Percentiles rank a stretch among this genome's conserved stretches.
phyloP scores from a whole-genome alignment of 1,140 invertebrate species.

The Conopomorpha cramerella region DNA sequence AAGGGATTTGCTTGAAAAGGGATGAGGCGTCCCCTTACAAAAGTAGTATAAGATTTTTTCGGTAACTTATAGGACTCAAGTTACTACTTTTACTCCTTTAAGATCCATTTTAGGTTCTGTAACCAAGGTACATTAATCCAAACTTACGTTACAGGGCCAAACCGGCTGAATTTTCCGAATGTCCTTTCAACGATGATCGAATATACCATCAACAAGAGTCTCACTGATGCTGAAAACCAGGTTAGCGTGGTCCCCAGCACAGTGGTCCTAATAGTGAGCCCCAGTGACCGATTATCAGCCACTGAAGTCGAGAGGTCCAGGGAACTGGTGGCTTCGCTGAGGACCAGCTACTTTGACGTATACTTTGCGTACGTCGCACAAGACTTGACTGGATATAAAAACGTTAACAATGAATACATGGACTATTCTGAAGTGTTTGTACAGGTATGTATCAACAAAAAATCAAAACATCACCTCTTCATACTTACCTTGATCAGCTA shows the following conservation, averaged over 20 bases:
- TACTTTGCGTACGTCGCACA: constrained; percentile 40
- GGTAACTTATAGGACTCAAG: too few relatives aligned
- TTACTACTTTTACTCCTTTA: too few relatives aligned
- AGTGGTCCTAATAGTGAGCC: constrained; percentile 41
- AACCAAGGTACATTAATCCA: too few relatives aligned
- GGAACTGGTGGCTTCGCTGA: constrained; percentile 32
- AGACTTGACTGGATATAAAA: constrained; percentile 33
- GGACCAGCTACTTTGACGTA: constrained; percentile 38
- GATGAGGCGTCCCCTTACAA: too few relatives aligned
- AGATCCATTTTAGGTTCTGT: too few relatives aligned
- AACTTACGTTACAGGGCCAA: constrained; percentile 48
- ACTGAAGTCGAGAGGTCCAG: constrained; percentile 33
- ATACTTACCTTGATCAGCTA: too few relatives aligned
- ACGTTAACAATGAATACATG: constrained; percentile 39
- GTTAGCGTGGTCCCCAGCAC: constrained; percentile 31
- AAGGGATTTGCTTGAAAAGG: too few relatives aligned
- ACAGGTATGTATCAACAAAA: too few relatives aligned
- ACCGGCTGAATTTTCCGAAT: constrained; percentile 41
- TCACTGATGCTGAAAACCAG: constrained; percentile 19
- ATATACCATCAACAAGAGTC: constrained; percentile 27
- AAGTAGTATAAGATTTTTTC: too few relatives aligned
- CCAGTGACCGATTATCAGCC: constrained; percentile 29
- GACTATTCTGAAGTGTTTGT: constrained; percentile 49
- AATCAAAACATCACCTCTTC: too few relatives aligned
- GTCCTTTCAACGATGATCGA: constrained; percentile 37